Evolutionary conservation across 2,797 vertebrate species (phyloP).

Genomic region (Enteromius argenteus): DNA sequence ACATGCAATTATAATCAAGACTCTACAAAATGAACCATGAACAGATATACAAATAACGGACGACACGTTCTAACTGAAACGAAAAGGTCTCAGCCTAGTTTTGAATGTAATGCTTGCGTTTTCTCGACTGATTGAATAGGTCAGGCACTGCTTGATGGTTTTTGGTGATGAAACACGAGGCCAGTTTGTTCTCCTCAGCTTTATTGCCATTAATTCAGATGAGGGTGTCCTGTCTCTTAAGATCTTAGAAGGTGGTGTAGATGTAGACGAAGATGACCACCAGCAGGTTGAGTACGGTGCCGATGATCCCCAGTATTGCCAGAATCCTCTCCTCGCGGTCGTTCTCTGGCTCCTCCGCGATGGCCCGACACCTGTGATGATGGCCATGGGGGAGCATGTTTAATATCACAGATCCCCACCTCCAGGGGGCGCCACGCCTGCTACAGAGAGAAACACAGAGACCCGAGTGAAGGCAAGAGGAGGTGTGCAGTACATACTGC

Average conservation of each 20-base stretch:
- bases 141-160: conserved; percentile 51
- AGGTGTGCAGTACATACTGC: background rate
- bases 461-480: background rate
- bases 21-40: conserved; percentile 46
- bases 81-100: conserved; percentile 1
- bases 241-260: conserved; percentile 71
- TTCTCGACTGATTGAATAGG: conserved; percentile 12
- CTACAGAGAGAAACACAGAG: conserved; percentile 16
- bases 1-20: conserved; percentile 50
- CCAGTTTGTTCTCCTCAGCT: background rate
- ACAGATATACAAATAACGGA: conserved; percentile 1
- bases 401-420: conserved; percentile 79
- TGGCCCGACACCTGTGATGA: conserved; percentile 77
- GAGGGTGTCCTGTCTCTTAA: conserved; percentile 3
- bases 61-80: background rate
- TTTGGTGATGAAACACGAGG: conserved; percentile 36
- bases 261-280: conserved; percentile 84
- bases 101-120: background rate
- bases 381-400: conserved; percentile 84
- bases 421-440: conserved; percentile 75
- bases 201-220: background rate
- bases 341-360: conserved; percentile 75
- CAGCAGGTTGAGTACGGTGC: conserved; percentile 83
- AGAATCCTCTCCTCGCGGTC: conserved; percentile 80
- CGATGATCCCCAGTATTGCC: conserved; percentile 80